phyloP scores from a whole-genome alignment of 2,113 vertebrate genomes.

The Lates calcarifer region DNA sequence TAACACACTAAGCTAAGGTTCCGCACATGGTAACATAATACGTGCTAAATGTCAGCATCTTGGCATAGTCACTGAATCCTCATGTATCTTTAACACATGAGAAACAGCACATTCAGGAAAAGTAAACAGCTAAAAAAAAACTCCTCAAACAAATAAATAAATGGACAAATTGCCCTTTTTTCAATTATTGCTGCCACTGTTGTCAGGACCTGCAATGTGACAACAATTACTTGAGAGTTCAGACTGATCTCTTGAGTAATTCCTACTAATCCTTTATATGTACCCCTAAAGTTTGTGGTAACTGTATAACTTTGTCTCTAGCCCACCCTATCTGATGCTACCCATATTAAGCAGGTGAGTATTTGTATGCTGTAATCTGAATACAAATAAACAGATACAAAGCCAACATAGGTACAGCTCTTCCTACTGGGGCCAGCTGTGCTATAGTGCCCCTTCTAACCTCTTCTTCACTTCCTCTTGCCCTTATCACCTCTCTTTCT shows the following conservation, averaged over 20 bases:
- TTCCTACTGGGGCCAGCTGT: slow-evolving; percentile 64
- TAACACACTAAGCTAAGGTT: no score
- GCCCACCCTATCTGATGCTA: slow-evolving; percentile 16
- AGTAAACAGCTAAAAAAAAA: background rate
- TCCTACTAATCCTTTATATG: slow-evolving; percentile 8
- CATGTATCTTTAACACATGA: background rate
- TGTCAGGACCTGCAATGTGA: slow-evolving; percentile 2
- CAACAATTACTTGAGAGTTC: slow-evolving; percentile 7
- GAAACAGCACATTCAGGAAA: background rate
- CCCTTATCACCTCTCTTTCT: slow-evolving; percentile 17
- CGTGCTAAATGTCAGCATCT: background rate
- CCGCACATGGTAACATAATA: background rate
- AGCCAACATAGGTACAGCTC: slow-evolving; percentile 50
- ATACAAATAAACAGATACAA: slow-evolving; percentile 64
- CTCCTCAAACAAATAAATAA: slow-evolving; percentile 5
- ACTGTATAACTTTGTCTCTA: slow-evolving; percentile 65
- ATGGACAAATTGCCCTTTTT: background rate
- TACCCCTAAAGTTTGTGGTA: slow-evolving; percentile 50
- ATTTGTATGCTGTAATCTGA: slow-evolving; percentile 59
- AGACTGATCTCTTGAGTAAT: slow-evolving; percentile 6
- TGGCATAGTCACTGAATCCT: background rate
- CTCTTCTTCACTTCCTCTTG: slow-evolving; percentile 29
- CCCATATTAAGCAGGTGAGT: slow-evolving; percentile 60
- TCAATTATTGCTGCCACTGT: background rate
- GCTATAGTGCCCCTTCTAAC: slow-evolving; percentile 49